Evolutionary conservation across 2,113 vertebrate species (phyloP), one percentile per base, ranked within the genome.

Genomic region (Chloropsis cyanopogon): DNA sequence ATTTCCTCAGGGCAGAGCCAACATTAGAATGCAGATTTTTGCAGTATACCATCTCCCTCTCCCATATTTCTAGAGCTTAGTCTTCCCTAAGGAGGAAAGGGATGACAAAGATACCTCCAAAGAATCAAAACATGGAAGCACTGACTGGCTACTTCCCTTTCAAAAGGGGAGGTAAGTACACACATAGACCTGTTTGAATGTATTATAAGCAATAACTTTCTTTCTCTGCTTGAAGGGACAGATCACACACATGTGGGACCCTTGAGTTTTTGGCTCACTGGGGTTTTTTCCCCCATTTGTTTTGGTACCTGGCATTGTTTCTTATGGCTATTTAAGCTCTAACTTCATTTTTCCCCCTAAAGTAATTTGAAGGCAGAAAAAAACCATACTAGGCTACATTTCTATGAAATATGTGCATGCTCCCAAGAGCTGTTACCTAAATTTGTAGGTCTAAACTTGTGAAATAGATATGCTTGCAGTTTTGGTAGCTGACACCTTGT

Each of bases 1-100:
- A 96, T 90, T 97, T 96, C 92, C 80, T 92, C 65, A 71, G 80
- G 85, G 56, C n/a, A 96, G 35, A 93, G 47, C 13, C 64, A 92
- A 52, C 3, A 59, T 77, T 50, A 83, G 49, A 86, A 94, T 69
- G 80, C 61, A 94, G 72, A 86, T 79, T 92, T 90, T 69, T 72
- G 49, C 76, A 69, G 31, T 26, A 6, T n/a, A 33, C 24, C 29
- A 7, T 65, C 53, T 82, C 59, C 17, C 18, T 79, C 82, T 78
- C 41, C 60, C 53, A 8, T 65, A 39, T 49, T 92, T 95, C 72
- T 71, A 21, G 25, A 70, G 7, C 7, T 53, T 49, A 60, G 26
- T 20, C 31, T 57, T 88, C 82, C 31, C 54, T 10, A 26, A 59
- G 35, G 59, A 93, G 33, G 24, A 91, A 59, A 39, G 4, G 23